Conservation (phyloP, 2,797 vertebrate genomes). For the Adelosebastes latens region DNA sequence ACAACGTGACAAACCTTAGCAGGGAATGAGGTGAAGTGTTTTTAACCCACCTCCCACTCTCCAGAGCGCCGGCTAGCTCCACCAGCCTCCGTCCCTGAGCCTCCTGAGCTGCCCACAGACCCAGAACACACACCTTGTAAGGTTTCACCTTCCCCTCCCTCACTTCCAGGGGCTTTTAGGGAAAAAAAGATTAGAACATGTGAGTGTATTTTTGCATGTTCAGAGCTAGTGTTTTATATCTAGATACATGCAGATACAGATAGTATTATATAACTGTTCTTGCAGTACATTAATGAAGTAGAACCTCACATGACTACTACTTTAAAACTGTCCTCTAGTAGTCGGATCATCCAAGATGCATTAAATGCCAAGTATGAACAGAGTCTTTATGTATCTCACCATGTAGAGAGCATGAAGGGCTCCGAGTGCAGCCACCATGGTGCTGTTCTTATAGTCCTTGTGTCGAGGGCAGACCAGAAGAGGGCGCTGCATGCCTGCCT, state of each 20-base stretch:
- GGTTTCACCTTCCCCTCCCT: constrained; percentile 73
- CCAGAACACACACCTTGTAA: constrained; percentile 80
- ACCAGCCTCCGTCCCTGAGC: constrained; percentile 62
- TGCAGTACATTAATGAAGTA: not conserved
- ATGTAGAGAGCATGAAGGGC: constrained; percentile 85
- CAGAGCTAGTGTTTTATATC: not conserved
- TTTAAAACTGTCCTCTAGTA: not conserved
- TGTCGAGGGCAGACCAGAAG: constrained; percentile 85
- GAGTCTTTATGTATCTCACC: constrained; percentile 64
- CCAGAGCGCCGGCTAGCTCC: constrained; percentile 77
- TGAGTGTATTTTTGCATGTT: not conserved
- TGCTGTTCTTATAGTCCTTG: constrained; percentile 72
- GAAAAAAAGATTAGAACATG: not conserved
- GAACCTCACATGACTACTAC: not conserved
- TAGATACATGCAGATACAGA: not conserved
- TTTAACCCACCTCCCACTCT: constrained; percentile 82
- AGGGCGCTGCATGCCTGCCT: constrained; percentile 84
- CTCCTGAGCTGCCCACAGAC: constrained; percentile 77
- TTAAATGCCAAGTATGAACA: not conserved
- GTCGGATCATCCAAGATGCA: not conserved
- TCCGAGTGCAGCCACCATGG: constrained; percentile 79
- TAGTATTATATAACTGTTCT: not conserved
- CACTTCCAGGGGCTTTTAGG: constrained; percentile 82
- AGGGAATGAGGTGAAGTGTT: not conserved
- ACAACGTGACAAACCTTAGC: not conserved